Base-by-base conservation (phyloP, 1,140 invertebrate species). In the Listronotus oregonensis region DNA sequence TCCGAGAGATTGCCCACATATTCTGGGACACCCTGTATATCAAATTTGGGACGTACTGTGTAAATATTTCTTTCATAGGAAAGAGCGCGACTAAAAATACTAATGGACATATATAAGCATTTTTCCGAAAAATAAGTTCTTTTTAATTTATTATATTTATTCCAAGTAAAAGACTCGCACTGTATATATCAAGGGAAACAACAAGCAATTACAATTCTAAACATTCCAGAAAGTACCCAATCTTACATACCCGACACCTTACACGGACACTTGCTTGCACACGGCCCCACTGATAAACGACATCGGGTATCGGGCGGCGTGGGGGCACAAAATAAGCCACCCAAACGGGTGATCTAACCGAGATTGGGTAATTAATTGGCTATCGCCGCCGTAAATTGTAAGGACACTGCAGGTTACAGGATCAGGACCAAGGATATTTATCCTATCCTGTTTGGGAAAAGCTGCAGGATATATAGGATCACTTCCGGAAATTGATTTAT, bases 351-450 rank as follows among this genome's bases (percentile, higher is more conserved):
- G 60, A 63, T 63, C 60, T 55, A 47, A 55, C 50, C 50, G 60
- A 63, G 60, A 63, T 63, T 63, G 60, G 60, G 60, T 63, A 63
- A 63, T 63, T 63, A 63, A 63, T 63, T 63, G 60, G 60, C 60
- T 55, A 63, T 63, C 51, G 60, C 60, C 60, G 60, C 60, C 60
- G 60, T 63, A 63, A 63, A 63, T 63, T 55, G 50, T 63, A 63
- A 63, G 60, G 60, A 54, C 60, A 55, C 32, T 39, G 51, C 60
- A 63, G 60, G 60, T 63, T 63, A 55, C 60, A 47, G 60, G 60
- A 63, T 63, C 60, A 46, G 51, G 60, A 52, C 59, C 59, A 34
- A 44, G 50, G 60, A 63, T 63, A 63, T 63, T 63, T 63, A 63
- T 63, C 51, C 21, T 50, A 5, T 37, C 34, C 34, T 37, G 34